phyloP scores from a whole-genome alignment of 2,888 invertebrate genomes.

The Brenthis hecate region DNA sequence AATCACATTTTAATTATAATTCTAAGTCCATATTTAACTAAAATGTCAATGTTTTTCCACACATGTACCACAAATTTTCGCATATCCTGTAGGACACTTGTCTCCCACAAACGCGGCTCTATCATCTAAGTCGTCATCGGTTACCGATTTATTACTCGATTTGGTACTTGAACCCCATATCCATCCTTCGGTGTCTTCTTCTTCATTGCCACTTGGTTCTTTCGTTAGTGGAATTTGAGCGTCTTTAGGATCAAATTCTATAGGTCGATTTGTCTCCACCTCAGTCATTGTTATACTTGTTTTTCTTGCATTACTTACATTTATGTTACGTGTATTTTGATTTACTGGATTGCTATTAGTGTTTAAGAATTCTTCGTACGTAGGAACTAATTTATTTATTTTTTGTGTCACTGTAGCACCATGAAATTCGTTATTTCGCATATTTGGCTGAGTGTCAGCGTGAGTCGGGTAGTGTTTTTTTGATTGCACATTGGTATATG shows the following conservation, averaged over 20 bases:
- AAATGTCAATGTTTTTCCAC: conserved; percentile 23
- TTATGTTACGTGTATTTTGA: background rate
- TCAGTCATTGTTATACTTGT: background rate
- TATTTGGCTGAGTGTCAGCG: background rate
- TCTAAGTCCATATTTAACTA: background rate
- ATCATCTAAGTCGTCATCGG: conserved; percentile 27
- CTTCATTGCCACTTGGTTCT: conserved; percentile 6
- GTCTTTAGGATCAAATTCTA: background rate
- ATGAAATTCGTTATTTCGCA: background rate
- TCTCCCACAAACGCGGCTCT: conserved; percentile 36
- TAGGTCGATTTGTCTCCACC: background rate
- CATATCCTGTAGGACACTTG: conserved; percentile 31
- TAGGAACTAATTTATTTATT: background rate
- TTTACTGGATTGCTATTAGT: background rate
- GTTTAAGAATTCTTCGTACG: conserved; percentile 2
- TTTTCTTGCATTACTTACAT: background rate
- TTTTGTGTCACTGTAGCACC: background rate
- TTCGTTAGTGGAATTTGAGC: background rate
- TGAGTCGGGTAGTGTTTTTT: background rate
- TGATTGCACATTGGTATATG: background rate
- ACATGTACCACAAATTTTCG: conserved; percentile 34
- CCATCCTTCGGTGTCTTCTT: conserved; percentile 29
- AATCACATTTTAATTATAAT: no score
- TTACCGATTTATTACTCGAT: background rate
- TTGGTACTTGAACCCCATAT: conserved; percentile 27